A percentile compares a stretch with the other conserved stretches of the same genome.
These are phyloP conservation scores for Delphinapterus leucas DNA, from an alignment of 2,113 vertebrate genomes.

Conservation along the genomic window DNA sequence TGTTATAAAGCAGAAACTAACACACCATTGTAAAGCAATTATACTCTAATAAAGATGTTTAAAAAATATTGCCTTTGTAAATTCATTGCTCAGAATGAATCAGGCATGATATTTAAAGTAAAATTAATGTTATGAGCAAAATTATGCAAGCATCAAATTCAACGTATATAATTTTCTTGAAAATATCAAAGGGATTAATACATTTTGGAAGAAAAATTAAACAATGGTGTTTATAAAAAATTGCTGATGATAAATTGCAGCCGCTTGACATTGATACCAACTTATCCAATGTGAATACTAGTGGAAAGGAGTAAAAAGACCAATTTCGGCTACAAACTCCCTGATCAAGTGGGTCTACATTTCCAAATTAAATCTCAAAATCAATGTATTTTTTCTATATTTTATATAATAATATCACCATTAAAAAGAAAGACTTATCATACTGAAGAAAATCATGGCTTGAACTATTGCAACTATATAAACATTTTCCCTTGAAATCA, in stretches of 20 bases:
- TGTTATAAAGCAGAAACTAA: too few relatives aligned
- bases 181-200: neutral
- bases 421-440: neutral
- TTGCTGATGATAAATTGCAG: neutral
- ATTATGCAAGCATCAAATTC: neutral
- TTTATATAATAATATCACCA: neutral
- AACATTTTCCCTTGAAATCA: neutral
- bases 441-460: neutral
- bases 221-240: neutral
- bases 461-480: neutral
- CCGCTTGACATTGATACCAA: neutral
- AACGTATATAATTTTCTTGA: neutral
- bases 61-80: neutral
- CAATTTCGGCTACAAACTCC: neutral
- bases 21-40: too few relatives aligned
- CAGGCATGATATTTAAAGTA: neutral
- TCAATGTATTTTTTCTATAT: neutral
- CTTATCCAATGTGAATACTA: neutral
- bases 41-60: too few relatives aligned
- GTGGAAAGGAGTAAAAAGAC: neutral
- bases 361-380: neutral
- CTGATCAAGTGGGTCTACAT: neutral
- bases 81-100: neutral
- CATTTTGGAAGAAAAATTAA: neutral
- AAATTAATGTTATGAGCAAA: neutral